Conservation (phyloP, 2,113 vertebrate genomes). For the Charina bottae region DNA sequence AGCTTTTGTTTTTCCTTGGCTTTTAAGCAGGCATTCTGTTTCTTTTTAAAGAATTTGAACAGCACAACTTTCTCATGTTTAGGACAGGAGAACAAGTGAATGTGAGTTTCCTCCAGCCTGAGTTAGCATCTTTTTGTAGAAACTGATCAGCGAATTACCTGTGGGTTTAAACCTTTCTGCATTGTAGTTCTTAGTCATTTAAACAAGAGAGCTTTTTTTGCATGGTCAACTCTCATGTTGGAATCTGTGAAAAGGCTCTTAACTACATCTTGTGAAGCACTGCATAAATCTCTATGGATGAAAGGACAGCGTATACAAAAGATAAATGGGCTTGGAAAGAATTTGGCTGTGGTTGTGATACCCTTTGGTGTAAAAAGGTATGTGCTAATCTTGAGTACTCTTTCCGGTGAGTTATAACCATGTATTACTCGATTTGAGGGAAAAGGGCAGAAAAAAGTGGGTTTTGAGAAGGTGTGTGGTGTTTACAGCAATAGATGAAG, state of each 20-base stretch:
- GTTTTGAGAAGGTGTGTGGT: background rate
- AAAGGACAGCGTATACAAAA: background rate
- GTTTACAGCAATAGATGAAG: background rate
- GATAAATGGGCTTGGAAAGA: background rate
- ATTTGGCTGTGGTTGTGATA: background rate
- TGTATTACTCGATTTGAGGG: background rate
- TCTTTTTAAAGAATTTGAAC: background rate
- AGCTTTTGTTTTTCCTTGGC: background rate
- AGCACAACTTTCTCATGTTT: background rate
- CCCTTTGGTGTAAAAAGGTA: background rate
- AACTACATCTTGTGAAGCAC: background rate
- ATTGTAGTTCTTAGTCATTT: background rate
- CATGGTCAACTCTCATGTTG: background rate
- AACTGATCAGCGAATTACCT: background rate
- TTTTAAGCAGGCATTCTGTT: background rate
- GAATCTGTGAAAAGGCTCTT: background rate
- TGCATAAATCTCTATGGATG: background rate
- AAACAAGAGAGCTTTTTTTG: background rate
- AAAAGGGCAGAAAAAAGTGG: background rate
- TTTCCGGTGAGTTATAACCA: background rate
- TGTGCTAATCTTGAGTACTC: background rate
- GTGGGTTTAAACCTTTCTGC: background rate
- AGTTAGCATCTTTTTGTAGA: background rate
- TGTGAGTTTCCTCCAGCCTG: background rate
- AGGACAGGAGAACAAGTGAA: background rate